Evolutionary conservation across 2,113 vertebrate species (phyloP).

Genomic region (Podarcis cretensis): DNA sequence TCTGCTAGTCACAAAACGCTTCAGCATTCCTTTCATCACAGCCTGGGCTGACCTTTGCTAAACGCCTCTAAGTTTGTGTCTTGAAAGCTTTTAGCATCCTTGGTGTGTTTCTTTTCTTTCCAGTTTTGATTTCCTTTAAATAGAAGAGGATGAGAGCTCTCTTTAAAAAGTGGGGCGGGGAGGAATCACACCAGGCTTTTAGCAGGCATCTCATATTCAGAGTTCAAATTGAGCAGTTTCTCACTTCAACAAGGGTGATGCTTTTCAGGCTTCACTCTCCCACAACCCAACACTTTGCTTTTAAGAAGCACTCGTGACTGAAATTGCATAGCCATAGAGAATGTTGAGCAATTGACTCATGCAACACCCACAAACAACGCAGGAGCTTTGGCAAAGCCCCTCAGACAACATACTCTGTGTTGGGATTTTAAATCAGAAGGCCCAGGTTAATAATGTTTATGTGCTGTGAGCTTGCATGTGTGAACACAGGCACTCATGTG

Average conservation of each 20-base stretch:
- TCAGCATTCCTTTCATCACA: conserved; percentile 82
- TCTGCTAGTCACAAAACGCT: neutral
- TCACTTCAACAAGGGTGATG: conserved; percentile 52
- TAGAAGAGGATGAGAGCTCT: conserved; percentile 57
- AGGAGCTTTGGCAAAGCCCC: neutral
- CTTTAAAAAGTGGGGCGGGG: no score
- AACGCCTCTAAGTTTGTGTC: conserved; percentile 68
- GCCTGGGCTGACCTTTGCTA: conserved; percentile 79
- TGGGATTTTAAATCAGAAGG: neutral
- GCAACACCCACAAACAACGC: neutral
- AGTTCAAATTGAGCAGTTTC: conserved; percentile 74
- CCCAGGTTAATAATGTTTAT: neutral
- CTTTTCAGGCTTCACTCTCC: conserved; percentile 12
- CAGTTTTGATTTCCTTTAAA: conserved; percentile 59
- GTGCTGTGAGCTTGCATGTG: no score
- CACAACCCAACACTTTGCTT: conserved; percentile 15
- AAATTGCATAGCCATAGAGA: neutral
- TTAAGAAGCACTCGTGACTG: neutral
- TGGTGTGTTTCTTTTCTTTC: conserved; percentile 27
- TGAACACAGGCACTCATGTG: no score
- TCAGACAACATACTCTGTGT: neutral
- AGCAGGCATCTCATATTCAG: conserved; percentile 58
- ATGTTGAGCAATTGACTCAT: neutral
- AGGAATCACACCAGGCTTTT: conserved; percentile 47
- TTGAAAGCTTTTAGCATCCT: conserved; percentile 63